phyloP scores from a whole-genome alignment of 1,140 invertebrate species.

The Daktulosphaira vitifoliae region DNA sequence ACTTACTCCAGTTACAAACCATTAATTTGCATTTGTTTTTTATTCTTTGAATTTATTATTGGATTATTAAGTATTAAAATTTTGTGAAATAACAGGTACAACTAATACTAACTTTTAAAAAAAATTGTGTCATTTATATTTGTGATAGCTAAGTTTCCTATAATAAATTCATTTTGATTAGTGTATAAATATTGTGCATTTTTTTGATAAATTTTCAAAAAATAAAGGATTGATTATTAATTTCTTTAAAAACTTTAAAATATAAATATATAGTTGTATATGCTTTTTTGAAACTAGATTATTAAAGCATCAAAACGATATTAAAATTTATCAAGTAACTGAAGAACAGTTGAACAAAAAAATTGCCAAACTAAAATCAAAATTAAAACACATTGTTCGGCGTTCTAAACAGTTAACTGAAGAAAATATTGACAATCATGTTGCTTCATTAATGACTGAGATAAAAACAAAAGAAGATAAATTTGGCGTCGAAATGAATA shows the following conservation, averaged over 20 bases:
- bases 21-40: too few species aligned
- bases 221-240: too few species aligned
- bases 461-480: constrained; percentile 23
- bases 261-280: not conserved
- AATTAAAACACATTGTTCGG: constrained; percentile 11
- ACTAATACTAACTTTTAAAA: too few species aligned
- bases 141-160: too few species aligned
- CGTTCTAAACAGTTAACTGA: constrained; percentile 21
- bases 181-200: too few species aligned
- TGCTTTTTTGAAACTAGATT: not conserved
- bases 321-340: constrained; percentile 8
- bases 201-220: not conserved
- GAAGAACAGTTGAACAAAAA: constrained; percentile 26
- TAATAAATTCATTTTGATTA: too few species aligned
- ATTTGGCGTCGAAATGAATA: constrained; percentile 15
- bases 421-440: constrained; percentile 32
- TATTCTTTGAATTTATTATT: too few species aligned
- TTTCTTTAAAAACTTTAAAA: not conserved
- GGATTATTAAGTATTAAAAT: too few species aligned
- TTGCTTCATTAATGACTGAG: constrained; percentile 14
- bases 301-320: constrained; percentile 17
- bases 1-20: too few species aligned
- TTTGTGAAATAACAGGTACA: too few species aligned
- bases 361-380: constrained; percentile 10
- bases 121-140: too few species aligned